Evolutionary conservation across 2,797 vertebrate species (phyloP), one percentile per base, ranked within the genome.

Genomic region (Hoplostethus mediterraneus): DNA sequence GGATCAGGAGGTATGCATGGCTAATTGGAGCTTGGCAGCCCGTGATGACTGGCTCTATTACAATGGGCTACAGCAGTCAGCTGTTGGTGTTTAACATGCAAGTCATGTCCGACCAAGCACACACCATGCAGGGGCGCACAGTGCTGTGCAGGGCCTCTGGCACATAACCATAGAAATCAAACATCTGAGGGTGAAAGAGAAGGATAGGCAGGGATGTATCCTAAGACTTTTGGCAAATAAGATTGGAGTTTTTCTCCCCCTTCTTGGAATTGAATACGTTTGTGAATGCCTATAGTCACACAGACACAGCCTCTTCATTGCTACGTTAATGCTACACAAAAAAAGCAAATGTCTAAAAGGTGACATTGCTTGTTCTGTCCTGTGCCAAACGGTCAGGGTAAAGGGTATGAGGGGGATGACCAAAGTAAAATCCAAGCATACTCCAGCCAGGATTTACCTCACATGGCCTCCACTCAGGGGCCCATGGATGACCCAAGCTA

Each of bases 81-180:
- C 86, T 87, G 89, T 82, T 89, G 89, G 76, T 87, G 80, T 83
- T 90, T 94, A 91, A 90, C 89, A 92, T 90, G 87, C 87, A 82
- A 89, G 90, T 88, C 85, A 71, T 79, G 87, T 81, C 40, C 30
- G 62, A 61, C 79, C 85, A 48, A 83, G 77, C 82, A 73, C 83
- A 90, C 91, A 91, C 64, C 57, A 76, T 44, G 72, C 82, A 64
- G 78, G 81, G 61, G 77, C 81, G 67, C 51, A 13, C 70, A 45
- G 84, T 56, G 3, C 49, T 7, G 63, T 36, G 80, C 5, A 17
- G 69, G 51, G 58, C 73, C 71, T 58, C 54, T 13, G 21, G 60
- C 72, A 68, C 58, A 54, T 8, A 31, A 5, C 31, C 64, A 45
- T 7, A 54, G 77, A 53, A 55, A 71, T 67, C 66, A 33, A 17